Evolutionary conservation across 2,888 invertebrate species (phyloP).

Genomic region (Dromius quadrimaculatus): DNA sequence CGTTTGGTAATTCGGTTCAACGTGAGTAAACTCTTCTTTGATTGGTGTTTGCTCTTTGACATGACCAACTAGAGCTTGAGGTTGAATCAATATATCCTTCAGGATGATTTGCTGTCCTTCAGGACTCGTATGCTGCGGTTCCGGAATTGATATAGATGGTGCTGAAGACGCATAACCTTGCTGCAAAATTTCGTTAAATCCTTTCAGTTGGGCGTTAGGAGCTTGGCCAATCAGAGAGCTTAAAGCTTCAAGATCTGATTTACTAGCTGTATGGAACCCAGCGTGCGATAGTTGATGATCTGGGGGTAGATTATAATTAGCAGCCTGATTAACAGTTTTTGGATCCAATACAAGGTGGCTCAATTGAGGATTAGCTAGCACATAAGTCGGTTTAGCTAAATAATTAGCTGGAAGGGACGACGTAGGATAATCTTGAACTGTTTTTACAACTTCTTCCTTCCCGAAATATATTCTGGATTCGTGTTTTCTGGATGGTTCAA

Average conservation of each 20-base stretch:
- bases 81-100: not conserved
- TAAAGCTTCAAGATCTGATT: slow-evolving; percentile 64
- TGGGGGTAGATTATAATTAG: slow-evolving; percentile 21
- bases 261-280: slow-evolving; percentile 38
- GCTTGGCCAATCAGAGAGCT: slow-evolving; percentile 68
- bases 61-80: not conserved
- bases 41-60: slow-evolving; percentile 67
- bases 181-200: slow-evolving; percentile 66
- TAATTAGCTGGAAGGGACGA: slow-evolving; percentile 38
- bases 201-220: slow-evolving; percentile 68
- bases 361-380: slow-evolving; percentile 37
- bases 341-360: slow-evolving; percentile 18
- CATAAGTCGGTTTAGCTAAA: slow-evolving; percentile 40
- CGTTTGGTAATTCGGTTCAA: slow-evolving; percentile 55
- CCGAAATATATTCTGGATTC: slow-evolving; percentile 36
- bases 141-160: slow-evolving; percentile 1
- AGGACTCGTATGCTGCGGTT: not conserved
- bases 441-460: slow-evolving; percentile 35
- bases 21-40: slow-evolving; percentile 65
- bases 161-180: slow-evolving; percentile 15
- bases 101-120: not conserved
- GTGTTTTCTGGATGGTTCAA: slow-evolving; percentile 12
- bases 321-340: slow-evolving; percentile 13
- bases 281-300: slow-evolving; percentile 6
- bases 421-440: slow-evolving; percentile 1